A percentile compares a stretch with the other conserved stretches of the same genome.
phyloP scores from a whole-genome alignment of 1,140 invertebrate species.

The Temnothorax nylanderi region DNA sequence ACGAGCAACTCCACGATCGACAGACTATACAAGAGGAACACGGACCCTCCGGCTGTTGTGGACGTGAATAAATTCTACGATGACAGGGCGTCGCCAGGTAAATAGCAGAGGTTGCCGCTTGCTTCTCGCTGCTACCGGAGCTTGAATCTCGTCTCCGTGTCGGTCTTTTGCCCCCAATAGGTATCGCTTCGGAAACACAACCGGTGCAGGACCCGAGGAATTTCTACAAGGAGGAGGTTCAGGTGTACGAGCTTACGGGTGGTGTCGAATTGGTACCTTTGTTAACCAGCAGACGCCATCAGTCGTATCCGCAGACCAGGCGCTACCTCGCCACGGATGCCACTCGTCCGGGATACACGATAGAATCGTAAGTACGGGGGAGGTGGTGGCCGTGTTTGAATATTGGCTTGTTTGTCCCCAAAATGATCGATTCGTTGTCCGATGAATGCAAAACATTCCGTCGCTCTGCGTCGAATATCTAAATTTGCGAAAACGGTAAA shows the following conservation, averaged over 20 bases:
- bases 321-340: slow-evolving; percentile 86
- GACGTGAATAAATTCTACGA: slow-evolving; percentile 77
- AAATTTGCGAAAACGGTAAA: neutral
- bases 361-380: slow-evolving; percentile 78
- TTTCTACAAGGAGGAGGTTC: slow-evolving; percentile 75
- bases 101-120: slow-evolving; percentile 43
- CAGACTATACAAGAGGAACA: slow-evolving; percentile 63
- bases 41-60: slow-evolving; percentile 64
- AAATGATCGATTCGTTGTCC: neutral
- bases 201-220: slow-evolving; percentile 54
- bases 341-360: slow-evolving; percentile 83
- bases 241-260: slow-evolving; percentile 84
- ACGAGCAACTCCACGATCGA: slow-evolving; percentile 74
- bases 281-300: slow-evolving; percentile 85
- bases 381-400: neutral
- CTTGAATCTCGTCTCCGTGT: slow-evolving; percentile 29
- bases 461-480: neutral
- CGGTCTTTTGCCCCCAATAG: slow-evolving; percentile 52
- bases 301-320: slow-evolving; percentile 73
- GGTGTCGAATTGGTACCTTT: slow-evolving; percentile 90
- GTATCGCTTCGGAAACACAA: slow-evolving; percentile 49
- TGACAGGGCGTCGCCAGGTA: slow-evolving; percentile 69
- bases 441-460: neutral
- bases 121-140: slow-evolving; percentile 1
- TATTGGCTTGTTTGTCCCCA: neutral